These are phyloP conservation scores for Calcarius lapponicus DNA, from an alignment of 2,797 vertebrate genomes.

Conservation along the genomic window DNA sequence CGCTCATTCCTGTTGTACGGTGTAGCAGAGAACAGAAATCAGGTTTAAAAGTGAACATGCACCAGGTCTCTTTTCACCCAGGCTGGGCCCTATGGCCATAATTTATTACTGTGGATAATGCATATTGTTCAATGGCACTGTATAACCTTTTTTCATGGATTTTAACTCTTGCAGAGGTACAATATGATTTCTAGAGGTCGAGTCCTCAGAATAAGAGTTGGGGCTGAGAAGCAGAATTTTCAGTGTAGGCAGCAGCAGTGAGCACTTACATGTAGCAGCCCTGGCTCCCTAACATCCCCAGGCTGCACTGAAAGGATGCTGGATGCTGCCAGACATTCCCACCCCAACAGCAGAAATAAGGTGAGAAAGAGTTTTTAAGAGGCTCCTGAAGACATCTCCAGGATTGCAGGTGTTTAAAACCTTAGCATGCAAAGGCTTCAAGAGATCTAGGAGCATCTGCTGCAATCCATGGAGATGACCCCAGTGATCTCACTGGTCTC, in stretches of 20 bases:
- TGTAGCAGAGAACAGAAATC: conserved; percentile 15
- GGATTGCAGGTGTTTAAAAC: background rate
- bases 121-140: background rate
- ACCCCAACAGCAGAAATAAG: background rate
- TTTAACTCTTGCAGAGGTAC: conserved; percentile 27
- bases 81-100: background rate
- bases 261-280: background rate
- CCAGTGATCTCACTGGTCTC: background rate
- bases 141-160: background rate
- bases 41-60: background rate
- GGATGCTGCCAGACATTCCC: background rate
- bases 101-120: background rate
- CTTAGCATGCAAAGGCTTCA: background rate
- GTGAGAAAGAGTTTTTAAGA: background rate
- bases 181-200: background rate
- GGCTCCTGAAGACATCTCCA: background rate
- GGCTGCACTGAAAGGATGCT: background rate
- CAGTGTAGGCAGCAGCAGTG: background rate
- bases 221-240: background rate
- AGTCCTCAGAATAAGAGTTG: background rate
- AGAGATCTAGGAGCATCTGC: background rate
- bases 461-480: background rate
- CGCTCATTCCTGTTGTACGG: background rate
- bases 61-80: background rate
- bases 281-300: background rate